phyloP scores from a whole-genome alignment of 2,797 vertebrate genomes.

The Chrysocyon brachyurus region DNA sequence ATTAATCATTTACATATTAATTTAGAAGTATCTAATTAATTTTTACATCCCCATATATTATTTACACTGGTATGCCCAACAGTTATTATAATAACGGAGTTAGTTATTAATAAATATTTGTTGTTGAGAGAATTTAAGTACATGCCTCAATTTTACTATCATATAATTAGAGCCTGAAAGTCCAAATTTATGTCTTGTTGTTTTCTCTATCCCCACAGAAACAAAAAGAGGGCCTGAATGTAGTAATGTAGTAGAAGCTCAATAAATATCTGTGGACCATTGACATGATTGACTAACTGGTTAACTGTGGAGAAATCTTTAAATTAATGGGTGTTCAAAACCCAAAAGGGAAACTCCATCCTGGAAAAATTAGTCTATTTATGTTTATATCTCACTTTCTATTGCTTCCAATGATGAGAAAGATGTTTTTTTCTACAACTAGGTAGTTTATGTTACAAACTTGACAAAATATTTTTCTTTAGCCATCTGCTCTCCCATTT shows the following conservation, averaged over 20 bases:
- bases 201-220: not conserved
- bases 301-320: not conserved
- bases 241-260: not conserved
- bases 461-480: conserved; percentile 79
- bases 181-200: not conserved
- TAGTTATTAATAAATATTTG: conserved; percentile 3
- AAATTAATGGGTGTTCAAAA: conserved; percentile 7
- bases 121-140: not conserved
- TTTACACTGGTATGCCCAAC: not conserved
- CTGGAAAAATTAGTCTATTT: conserved; percentile 16
- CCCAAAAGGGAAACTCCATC: not conserved
- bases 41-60: not conserved
- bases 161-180: not conserved
- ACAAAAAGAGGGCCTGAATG: not conserved
- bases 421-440: conserved; percentile 54
- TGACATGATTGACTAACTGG: not conserved
- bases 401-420: conserved; percentile 50
- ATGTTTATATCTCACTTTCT: conserved; percentile 70
- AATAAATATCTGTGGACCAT: not conserved
- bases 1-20: not conserved
- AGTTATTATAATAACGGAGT: not conserved
- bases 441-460: conserved; percentile 70
- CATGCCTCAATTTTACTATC: not conserved
- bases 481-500: conserved; percentile 78
- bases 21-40: not conserved